A percentile compares a stretch with the other conserved stretches of the same genome.
These are phyloP conservation scores for Threskiornis aethiopicus DNA, from an alignment of 2,797 vertebrate genomes.

Conservation along the genomic window DNA sequence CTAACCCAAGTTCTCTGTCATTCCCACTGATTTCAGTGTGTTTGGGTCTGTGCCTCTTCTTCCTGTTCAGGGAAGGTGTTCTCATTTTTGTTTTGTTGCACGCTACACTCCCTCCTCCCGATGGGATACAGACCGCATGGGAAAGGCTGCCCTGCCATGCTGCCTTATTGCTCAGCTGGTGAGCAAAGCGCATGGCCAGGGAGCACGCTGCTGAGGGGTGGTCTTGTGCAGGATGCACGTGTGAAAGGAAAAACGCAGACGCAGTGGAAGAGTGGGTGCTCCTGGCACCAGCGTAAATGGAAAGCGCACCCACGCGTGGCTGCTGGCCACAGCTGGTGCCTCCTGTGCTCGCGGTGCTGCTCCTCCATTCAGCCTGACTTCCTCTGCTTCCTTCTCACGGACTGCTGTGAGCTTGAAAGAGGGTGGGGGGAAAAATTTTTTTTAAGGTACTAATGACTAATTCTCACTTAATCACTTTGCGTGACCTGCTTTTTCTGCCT, in stretches of 20 bases:
- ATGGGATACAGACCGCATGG: background rate
- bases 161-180: background rate
- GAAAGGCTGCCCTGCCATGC: rapidly evolving
- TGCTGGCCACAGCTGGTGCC: background rate
- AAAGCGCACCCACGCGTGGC: rapidly evolving
- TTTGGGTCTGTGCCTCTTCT: background rate
- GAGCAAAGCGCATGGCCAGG: background rate
- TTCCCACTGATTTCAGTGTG: background rate
- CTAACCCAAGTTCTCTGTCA: background rate
- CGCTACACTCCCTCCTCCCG: background rate
- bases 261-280: background rate
- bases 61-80: background rate
- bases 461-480: background rate
- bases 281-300: background rate
- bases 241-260: background rate
- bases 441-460: background rate
- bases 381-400: background rate
- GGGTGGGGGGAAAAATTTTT: background rate
- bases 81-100: background rate
- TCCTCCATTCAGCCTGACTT: background rate
- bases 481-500: background rate
- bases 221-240: background rate
- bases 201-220: background rate
- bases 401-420: background rate
- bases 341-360: background rate